Evolutionary conservation across 2,113 vertebrate genomes (phyloP).

Genomic region (mouse (Mus musculus)): GRCm39 chr12:13990501-13991000

Average conservation of each 20-base stretch:
- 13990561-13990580: neutral
- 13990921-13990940: neutral
- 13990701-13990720: neutral
- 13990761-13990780: neutral
- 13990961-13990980: neutral
- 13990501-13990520: neutral
- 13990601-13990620: neutral
- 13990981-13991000: neutral
- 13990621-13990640: neutral
- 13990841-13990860: neutral
- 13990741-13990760: neutral
- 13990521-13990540: neutral
- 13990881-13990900: neutral
- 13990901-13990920: neutral
- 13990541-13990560: neutral
- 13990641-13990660: neutral
- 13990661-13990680: neutral
- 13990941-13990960: neutral
- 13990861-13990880: neutral
- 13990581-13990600: neutral
- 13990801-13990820: neutral
- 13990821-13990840: neutral
- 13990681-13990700: neutral
- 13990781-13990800: neutral
- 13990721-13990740: neutral